These are phyloP conservation scores for Tethya wilhelma DNA, from an alignment of 37 sponge, comb jelly and placozoan genomes.

Conservation along the genomic window DNA sequence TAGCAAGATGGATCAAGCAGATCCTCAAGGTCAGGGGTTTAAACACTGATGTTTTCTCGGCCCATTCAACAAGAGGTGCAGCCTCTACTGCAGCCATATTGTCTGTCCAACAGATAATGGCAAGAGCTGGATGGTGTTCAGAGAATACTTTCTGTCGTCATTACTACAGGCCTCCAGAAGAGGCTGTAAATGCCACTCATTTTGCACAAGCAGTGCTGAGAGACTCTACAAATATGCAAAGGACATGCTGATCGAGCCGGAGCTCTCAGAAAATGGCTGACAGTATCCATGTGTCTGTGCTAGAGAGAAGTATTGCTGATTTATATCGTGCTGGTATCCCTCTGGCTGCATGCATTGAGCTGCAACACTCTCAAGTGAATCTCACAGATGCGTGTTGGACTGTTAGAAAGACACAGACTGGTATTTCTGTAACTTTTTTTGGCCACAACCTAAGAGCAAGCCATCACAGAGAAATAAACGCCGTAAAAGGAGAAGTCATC, in stretches of 20 bases:
- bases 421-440: too few species aligned
- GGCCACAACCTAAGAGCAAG: too few species aligned
- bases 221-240: slow-evolving; percentile 32
- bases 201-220: slow-evolving; percentile 15
- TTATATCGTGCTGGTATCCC: not conserved
- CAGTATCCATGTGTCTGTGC: too few species aligned
- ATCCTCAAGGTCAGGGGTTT: slow-evolving; percentile 6
- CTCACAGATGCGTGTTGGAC: too few species aligned
- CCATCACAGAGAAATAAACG: too few species aligned
- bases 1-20: slow-evolving; percentile 28
- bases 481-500: too few species aligned
- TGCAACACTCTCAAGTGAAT: too few species aligned
- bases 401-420: too few species aligned
- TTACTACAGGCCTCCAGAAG: slow-evolving; percentile 13
- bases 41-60: slow-evolving; percentile 6
- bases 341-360: slow-evolving; percentile 7
- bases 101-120: slow-evolving; percentile 16
- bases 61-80: slow-evolving; percentile 47
- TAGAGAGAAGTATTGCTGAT: too few species aligned
- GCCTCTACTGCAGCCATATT: slow-evolving; percentile 21
- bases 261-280: slow-evolving; percentile 32
- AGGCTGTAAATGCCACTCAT: not conserved
- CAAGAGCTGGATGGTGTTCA: slow-evolving; percentile 29
- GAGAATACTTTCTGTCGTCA: slow-evolving; percentile 5
- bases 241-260: slow-evolving; percentile 38